Conservation (phyloP, 2,113 vertebrate genomes). For the Psilopogon haemacephalus region DNA sequence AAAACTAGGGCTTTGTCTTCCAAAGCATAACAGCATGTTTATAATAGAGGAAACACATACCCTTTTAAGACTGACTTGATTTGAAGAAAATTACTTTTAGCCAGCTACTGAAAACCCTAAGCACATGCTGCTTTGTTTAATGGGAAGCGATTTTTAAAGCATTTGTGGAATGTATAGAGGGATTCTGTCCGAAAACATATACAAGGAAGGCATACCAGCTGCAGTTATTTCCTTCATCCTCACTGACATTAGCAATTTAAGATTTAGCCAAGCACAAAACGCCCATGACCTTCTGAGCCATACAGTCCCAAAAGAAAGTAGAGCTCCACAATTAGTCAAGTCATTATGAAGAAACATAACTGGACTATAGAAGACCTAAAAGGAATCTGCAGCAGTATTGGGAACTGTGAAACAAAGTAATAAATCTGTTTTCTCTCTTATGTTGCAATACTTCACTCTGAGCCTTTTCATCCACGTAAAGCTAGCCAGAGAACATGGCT, state of each 20-base stretch:
- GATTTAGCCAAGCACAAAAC: constrained; percentile 59
- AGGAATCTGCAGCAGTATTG: constrained; percentile 12
- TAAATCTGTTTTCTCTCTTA: not conserved
- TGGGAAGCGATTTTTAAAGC: constrained; percentile 65
- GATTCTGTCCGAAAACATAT: constrained; percentile 52
- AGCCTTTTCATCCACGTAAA: not conserved
- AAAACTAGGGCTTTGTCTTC: constrained; percentile 38
- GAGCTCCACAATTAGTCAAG: not conserved
- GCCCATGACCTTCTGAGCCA: constrained; percentile 47
- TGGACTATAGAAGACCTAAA: not conserved
- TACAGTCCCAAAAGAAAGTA: constrained; percentile 2
- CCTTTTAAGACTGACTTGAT: constrained; percentile 59
- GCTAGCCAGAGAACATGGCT: not conserved
- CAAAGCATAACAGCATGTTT: constrained; percentile 24
- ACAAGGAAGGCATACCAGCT: constrained; percentile 56
- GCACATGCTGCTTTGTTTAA: constrained; percentile 66
- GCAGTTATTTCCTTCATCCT: constrained; percentile 58
- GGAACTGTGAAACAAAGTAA: not conserved
- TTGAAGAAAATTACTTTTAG: constrained; percentile 64
- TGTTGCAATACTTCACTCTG: not conserved
- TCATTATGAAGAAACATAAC: not conserved
- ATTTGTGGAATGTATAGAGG: constrained; percentile 70
- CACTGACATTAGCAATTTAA: constrained; percentile 48
- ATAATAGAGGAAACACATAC: constrained; percentile 49
- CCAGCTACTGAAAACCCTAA: constrained; percentile 62